Evolutionary conservation across 2,797 vertebrate species (phyloP).

Genomic region (Rallus crepitans): DNA sequence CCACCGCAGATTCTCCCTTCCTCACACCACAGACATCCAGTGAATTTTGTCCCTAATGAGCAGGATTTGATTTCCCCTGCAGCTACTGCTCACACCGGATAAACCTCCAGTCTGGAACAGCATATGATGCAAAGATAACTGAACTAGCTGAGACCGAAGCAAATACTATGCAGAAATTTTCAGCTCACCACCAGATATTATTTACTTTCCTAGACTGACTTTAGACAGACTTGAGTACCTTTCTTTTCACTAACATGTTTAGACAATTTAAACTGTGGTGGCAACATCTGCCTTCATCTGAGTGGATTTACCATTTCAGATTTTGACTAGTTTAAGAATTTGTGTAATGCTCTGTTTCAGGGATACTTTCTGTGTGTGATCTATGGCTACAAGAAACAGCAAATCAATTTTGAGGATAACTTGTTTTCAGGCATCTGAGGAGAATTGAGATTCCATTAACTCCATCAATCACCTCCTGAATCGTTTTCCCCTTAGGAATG

Average conservation of each 20-base stretch:
- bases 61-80: not conserved
- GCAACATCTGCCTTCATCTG: not conserved
- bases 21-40: not conserved
- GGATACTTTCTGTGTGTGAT: conserved; percentile 44
- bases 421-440: conserved; percentile 57
- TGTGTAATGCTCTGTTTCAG: not conserved
- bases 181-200: not conserved
- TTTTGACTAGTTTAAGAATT: conserved; percentile 19
- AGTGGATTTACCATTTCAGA: not conserved
- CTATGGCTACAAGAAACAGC: conserved; percentile 58
- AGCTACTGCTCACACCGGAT: not conserved
- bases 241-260: not conserved
- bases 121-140: not conserved
- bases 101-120: not conserved
- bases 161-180: not conserved
- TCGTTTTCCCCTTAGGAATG: conserved; percentile 43
- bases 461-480: conserved; percentile 61
- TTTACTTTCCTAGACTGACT: not conserved
- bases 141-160: not conserved
- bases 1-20: not conserved
- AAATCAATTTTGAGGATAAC: conserved; percentile 67
- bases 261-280: not conserved
- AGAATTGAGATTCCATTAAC: conserved; percentile 62
- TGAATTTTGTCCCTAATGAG: not conserved
- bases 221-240: not conserved